phyloP scores from a whole-genome alignment of 2,888 invertebrate genomes.

The Malachius bipustulatus region DNA sequence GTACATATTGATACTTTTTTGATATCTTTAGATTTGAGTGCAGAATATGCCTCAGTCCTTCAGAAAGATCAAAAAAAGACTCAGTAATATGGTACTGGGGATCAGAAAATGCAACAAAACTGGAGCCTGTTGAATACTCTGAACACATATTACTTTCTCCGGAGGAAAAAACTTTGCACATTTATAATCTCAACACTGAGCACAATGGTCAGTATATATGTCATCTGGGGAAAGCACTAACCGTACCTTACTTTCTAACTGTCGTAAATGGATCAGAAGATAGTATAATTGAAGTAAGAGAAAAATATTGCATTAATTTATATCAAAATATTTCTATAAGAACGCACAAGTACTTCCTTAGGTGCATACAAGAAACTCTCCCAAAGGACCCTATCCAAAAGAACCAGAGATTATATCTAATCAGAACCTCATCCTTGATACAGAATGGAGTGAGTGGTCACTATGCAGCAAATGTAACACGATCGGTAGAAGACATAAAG shows the following conservation, averaged over 20 bases:
- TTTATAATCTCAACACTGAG: conserved; percentile 39
- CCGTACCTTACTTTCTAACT: conserved; percentile 41
- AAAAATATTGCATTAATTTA: background rate
- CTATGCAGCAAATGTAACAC: conserved; percentile 49
- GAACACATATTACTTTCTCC: conserved; percentile 37
- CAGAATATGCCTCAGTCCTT: conserved; percentile 43
- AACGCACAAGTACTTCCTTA: too few species aligned
- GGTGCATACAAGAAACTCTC: conserved; percentile 27
- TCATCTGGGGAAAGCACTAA: conserved; percentile 36
- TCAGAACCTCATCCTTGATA: conserved; percentile 38
- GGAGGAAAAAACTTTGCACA: conserved; percentile 38
- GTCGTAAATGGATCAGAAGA: conserved; percentile 38
- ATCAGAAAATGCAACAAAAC: conserved; percentile 19
- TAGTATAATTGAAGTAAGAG: conserved; percentile 19
- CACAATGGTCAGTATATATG: conserved; percentile 49
- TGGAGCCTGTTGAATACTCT: conserved; percentile 33
- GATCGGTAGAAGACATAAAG: conserved; percentile 44
- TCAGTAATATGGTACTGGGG: conserved; percentile 41
- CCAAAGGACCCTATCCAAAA: conserved; percentile 30
- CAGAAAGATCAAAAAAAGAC: conserved; percentile 29
- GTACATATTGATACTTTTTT: too few species aligned
- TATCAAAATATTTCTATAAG: too few species aligned
- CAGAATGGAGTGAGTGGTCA: conserved; percentile 53
- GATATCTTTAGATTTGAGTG: conserved; percentile 39
- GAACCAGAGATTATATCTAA: conserved; percentile 23